A percentile compares a stretch with the other conserved stretches of the same genome.
phyloP scores from a whole-genome alignment of 2,888 invertebrate species.

The Trachelus tabidus region DNA sequence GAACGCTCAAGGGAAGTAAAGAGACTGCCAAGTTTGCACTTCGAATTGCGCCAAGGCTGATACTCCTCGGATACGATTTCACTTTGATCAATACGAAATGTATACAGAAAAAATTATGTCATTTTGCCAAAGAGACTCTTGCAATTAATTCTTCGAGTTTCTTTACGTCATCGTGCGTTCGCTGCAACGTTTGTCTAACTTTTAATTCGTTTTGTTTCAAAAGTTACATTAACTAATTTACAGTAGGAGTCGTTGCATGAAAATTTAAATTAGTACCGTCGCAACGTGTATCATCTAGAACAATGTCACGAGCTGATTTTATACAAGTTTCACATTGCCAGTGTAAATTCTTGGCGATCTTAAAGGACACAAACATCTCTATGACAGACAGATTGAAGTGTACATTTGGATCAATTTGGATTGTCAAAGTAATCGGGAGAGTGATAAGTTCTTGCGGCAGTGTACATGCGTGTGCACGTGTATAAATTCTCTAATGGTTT shows the following conservation, averaged over 20 bases:
- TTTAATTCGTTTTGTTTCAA: not conserved
- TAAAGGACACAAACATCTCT: conserved; percentile 4
- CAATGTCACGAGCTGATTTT: conserved; percentile 14
- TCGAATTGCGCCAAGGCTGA: not conserved
- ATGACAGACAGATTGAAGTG: not conserved
- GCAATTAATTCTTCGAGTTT: conserved; percentile 8
- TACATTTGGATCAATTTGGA: conserved; percentile 21
- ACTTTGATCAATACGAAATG: not conserved
- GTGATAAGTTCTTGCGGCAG: conserved; percentile 30
- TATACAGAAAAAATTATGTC: not conserved
- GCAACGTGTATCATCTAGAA: conserved; percentile 15
- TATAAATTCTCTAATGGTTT: conserved; percentile 12
- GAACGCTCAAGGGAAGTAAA: not conserved
- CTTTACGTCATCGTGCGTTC: not conserved
- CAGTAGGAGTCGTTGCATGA: not conserved
- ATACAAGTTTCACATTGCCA: conserved; percentile 20
- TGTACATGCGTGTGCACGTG: conserved; percentile 19
- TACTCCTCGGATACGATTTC: not conserved
- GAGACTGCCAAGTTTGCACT: not conserved
- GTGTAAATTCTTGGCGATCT: conserved; percentile 11
- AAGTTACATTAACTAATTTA: not conserved
- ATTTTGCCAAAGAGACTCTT: conserved; percentile 22
- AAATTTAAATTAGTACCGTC: not conserved
- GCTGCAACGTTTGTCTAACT: not conserved
- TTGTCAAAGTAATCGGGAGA: conserved; percentile 25